These are phyloP conservation scores for Athalia cordata DNA, from an alignment of 2,888 invertebrate genomes.

Conservation along the genomic window DNA sequence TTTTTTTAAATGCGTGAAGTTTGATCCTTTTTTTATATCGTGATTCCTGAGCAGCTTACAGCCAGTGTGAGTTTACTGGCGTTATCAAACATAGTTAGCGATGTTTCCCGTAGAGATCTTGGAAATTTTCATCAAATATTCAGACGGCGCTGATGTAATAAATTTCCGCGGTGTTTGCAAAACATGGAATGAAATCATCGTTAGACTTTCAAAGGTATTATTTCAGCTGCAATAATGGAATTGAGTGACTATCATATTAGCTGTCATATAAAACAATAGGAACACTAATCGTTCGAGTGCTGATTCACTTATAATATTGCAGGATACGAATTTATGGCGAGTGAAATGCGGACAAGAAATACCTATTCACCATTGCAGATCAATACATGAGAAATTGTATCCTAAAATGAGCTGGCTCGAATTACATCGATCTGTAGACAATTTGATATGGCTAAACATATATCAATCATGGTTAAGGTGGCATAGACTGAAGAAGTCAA, in stretches of 20 bases:
- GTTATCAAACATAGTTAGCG: too few species aligned
- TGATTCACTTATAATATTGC: neutral
- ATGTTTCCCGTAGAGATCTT: slow-evolving; percentile 64
- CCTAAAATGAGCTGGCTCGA: slow-evolving; percentile 51
- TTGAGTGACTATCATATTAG: neutral
- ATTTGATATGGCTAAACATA: slow-evolving; percentile 53
- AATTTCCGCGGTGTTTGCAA: slow-evolving; percentile 55
- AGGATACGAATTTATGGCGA: slow-evolving; percentile 60
- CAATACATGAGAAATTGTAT: slow-evolving; percentile 57
- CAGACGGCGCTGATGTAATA: slow-evolving; percentile 54
- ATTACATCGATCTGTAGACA: slow-evolving; percentile 48
- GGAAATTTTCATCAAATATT: slow-evolving; percentile 59
- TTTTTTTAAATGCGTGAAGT: too few species aligned
- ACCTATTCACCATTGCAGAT: slow-evolving; percentile 54
- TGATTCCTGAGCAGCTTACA: too few species aligned
- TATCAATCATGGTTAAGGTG: slow-evolving; percentile 59
- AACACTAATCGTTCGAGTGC: too few species aligned
- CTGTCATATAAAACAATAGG: slow-evolving; percentile 17
- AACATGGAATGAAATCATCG: slow-evolving; percentile 57
- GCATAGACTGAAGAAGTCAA: slow-evolving; percentile 51
- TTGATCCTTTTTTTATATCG: too few species aligned
- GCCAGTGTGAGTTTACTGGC: too few species aligned
- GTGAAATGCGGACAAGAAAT: slow-evolving; percentile 59
- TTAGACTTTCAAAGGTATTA: slow-evolving; percentile 56
- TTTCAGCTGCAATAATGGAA: slow-evolving; percentile 4